Conservation (phyloP, 2,797 vertebrate species). For the Carcharodon carcharias region DNA sequence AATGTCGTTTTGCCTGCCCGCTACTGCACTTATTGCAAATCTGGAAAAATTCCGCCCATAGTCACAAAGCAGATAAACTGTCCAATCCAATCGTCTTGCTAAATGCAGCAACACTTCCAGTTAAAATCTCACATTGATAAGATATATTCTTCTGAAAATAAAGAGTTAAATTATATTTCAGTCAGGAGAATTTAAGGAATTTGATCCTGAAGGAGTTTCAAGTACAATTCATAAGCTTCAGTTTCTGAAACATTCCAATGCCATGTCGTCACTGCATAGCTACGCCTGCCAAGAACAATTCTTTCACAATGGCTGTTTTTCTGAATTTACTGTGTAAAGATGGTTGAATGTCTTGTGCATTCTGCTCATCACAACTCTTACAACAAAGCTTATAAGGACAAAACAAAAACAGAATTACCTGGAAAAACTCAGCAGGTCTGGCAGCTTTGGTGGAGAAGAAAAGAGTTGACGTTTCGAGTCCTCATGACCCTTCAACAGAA, state of each 20-base stretch:
- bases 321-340: neutral
- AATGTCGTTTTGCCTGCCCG: too few species aligned
- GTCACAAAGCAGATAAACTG: neutral
- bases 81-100: neutral
- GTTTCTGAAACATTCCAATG: neutral
- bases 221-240: neutral
- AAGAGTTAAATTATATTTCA: neutral
- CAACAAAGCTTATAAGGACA: neutral
- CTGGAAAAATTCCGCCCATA: too few species aligned
- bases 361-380: conserved; percentile 1
- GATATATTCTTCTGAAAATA: neutral
- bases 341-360: neutral
- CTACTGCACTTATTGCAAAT: too few species aligned
- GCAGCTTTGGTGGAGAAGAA: too few species aligned
- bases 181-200: neutral
- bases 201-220: neutral
- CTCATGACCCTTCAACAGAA: too few species aligned
- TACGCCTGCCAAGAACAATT: neutral
- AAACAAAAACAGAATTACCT: too few species aligned
- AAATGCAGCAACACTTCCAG: neutral
- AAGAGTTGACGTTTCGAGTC: too few species aligned
- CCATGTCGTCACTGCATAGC: neutral
- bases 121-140: neutral
- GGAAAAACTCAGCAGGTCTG: too few species aligned
- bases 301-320: neutral